A percentile compares a stretch with the other conserved stretches of the same genome.
phyloP scores from a whole-genome alignment of 2,113 vertebrate species.

The Drymodes brunneopygia region DNA sequence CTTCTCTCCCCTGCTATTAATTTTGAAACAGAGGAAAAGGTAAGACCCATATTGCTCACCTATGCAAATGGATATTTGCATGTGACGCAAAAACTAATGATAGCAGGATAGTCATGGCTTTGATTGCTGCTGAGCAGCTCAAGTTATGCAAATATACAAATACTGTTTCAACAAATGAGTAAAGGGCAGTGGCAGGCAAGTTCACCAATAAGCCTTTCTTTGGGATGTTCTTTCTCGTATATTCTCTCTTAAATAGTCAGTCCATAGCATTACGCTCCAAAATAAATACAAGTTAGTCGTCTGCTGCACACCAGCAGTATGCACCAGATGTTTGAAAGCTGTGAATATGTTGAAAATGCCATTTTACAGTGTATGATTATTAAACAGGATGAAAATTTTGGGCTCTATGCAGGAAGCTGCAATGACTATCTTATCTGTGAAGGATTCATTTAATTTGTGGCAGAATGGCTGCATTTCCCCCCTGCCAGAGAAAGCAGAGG shows the following conservation, averaged over 20 bases:
- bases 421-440: slow-evolving; percentile 18
- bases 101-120: background rate
- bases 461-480: background rate
- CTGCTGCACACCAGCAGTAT: background rate
- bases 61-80: background rate
- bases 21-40: background rate
- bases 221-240: slow-evolving; percentile 1
- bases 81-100: background rate
- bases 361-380: slow-evolving; percentile 33
- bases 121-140: background rate
- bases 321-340: slow-evolving; percentile 40
- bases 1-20: background rate
- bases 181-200: slow-evolving; percentile 39
- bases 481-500: background rate
- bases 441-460: slow-evolving; percentile 6
- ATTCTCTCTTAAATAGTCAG: slow-evolving; percentile 32
- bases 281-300: slow-evolving; percentile 3
- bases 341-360: slow-evolving; percentile 34
- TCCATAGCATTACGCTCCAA: slow-evolving; percentile 6
- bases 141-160: slow-evolving; percentile 35
- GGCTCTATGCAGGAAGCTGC: background rate
- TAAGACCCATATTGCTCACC: background rate
- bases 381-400: slow-evolving; percentile 27
- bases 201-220: slow-evolving; percentile 22
- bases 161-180: slow-evolving; percentile 2